phyloP scores from a whole-genome alignment of 2,113 vertebrate species.

The Coptodon rendalli region DNA sequence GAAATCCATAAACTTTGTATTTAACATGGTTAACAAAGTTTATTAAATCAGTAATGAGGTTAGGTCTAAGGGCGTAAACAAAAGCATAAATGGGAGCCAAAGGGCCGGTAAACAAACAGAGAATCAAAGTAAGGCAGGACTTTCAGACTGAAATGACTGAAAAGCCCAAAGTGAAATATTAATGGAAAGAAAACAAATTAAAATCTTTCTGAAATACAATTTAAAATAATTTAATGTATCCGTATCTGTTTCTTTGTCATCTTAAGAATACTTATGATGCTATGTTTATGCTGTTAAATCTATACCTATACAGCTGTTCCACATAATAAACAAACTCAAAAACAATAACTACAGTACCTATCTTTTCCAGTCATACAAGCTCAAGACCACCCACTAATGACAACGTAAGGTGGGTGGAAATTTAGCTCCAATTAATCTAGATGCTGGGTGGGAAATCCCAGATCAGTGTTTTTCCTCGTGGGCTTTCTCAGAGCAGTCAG shows the following conservation, averaged over 20 bases:
- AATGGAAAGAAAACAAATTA: not conserved
- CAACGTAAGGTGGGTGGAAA: not conserved
- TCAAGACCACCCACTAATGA: not conserved
- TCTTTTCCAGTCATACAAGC: not conserved
- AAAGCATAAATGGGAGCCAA: not conserved
- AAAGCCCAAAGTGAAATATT: not conserved
- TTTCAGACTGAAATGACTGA: not conserved
- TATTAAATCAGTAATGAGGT: constrained; percentile 13
- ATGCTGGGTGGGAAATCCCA: not conserved
- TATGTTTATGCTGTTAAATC: not conserved
- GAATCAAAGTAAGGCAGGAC: not conserved
- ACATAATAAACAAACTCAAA: not conserved
- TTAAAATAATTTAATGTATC: not conserved
- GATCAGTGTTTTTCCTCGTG: not conserved
- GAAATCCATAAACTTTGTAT: constrained; percentile 11
- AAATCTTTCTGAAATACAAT: not conserved
- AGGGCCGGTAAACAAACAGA: not conserved
- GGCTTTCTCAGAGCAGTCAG: not conserved
- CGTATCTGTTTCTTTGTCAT: not conserved
- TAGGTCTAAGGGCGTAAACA: constrained; percentile 10
- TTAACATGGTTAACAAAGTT: constrained; percentile 4
- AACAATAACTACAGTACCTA: not conserved
- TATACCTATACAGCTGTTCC: not conserved
- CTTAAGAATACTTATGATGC: not conserved
- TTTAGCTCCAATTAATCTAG: not conserved